Evolutionary conservation across 2,797 vertebrate species (phyloP).

Genomic region (Meriones psammophilus): DNA sequence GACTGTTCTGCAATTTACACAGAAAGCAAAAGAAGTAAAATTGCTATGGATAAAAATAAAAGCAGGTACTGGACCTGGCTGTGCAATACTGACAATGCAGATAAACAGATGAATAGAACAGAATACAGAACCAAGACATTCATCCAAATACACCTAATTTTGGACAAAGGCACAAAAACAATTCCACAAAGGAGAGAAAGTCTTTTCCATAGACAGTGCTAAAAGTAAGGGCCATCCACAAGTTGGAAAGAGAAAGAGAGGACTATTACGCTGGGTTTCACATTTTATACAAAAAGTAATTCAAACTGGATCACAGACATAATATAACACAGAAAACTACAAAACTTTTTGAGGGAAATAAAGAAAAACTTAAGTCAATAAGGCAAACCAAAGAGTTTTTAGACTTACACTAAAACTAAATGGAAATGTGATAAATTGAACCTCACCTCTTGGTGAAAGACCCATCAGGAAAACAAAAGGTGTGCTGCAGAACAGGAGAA

Average conservation of each 20-base stretch:
- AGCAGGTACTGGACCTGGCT: not conserved
- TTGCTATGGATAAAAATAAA: not conserved
- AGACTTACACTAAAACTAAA: slow-evolving; percentile 7
- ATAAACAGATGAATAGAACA: not conserved
- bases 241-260: not conserved
- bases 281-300: slow-evolving; percentile 33
- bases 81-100: not conserved
- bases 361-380: slow-evolving; percentile 14
- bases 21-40: slow-evolving; percentile 35
- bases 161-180: not conserved
- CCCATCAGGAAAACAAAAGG: not conserved
- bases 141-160: not conserved
- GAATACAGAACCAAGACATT: not conserved
- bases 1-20: not conserved
- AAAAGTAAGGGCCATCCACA: not conserved
- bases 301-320: not conserved
- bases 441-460: slow-evolving; percentile 25
- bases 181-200: not conserved
- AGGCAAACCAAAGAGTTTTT: not conserved
- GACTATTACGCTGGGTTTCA: not conserved
- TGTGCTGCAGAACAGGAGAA: not conserved
- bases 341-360: not conserved
- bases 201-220: not conserved
- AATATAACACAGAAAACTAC: not conserved
- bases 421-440: not conserved